Evolutionary conservation across 1,140 invertebrate genomes (phyloP), one percentile per base, ranked within the genome.

Genomic region (Cyclargus thomasi): DNA sequence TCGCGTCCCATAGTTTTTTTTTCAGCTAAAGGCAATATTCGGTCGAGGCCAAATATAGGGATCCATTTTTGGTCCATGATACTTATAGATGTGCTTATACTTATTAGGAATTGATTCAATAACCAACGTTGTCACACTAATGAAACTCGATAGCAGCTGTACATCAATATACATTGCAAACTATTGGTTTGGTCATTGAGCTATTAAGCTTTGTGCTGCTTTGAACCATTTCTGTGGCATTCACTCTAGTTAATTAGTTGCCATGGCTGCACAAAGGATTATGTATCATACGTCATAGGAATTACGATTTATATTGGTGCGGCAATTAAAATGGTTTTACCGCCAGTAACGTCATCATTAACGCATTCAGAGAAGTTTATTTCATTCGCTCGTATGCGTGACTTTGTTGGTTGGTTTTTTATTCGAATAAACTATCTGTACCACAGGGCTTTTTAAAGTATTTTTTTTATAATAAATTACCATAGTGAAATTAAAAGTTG

Each of bases 231-330:
- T 47, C 36, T 47, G 62, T 63, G 16, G 35, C 23, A 35, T 67
- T 70, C 69, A 64, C 65, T 70, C 65, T 69, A 70, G 65, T 70
- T 70, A 64, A 70, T 70, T 70, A 63, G 65, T 70, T 64, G 67
- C 53, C 29, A 67, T 62, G 47, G 22, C 29, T 35, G 22, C 23
- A 47, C 39, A 47, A 47, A 47, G 39, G 39, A 47, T 47, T 47
- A 16, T 47, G 39, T 47, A 47, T 47, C 39, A 16, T 47, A 47
- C 10, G 10, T 1, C 39, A 14, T 11, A 47, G 8, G 39, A 11
- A 47, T 47, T 47, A 47, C 39, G 39, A 47, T 47, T 8, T 0
- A 47, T 47, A 47, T 47, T 47, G 39, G 11, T 14, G 39, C 3
- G 14, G 39, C 39, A 47, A 47, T 47, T 47, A 47, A 47, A 47